Evolutionary conservation across 2,888 invertebrate species (phyloP).

Genomic region (Hydraecia micacea): DNA sequence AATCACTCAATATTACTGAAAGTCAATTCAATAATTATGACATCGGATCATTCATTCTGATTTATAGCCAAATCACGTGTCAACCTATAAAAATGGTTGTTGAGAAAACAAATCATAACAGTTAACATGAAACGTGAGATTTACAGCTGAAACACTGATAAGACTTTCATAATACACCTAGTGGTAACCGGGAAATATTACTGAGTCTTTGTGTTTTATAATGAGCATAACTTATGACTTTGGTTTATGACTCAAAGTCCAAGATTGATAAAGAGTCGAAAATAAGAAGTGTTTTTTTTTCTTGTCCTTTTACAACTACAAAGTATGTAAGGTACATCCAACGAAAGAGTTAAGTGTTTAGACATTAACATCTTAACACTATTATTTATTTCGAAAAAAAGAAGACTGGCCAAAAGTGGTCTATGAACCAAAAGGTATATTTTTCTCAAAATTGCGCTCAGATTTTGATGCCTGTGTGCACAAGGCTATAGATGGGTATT

Average conservation of each 20-base stretch:
- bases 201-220: background rate
- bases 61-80: constrained; percentile 15
- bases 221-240: background rate
- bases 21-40: background rate
- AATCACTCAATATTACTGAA: background rate
- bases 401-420: no score
- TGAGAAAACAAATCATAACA: constrained; percentile 2
- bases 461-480: no score
- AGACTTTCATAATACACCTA: background rate
- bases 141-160: background rate
- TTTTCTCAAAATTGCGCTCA: no score
- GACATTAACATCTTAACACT: no score
- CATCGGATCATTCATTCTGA: background rate
- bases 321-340: no score
- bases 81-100: constrained; percentile 6
- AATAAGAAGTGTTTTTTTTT: background rate
- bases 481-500: no score
- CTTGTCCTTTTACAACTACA: background rate
- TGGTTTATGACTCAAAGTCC: background rate
- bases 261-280: background rate
- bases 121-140: background rate
- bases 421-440: no score
- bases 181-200: background rate
- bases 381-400: no score
- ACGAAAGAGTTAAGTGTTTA: background rate